A percentile compares a stretch with the other conserved stretches of the same genome.
Evolutionary conservation across 2,888 invertebrate genomes (phyloP).

Genomic region (Yponomeuta malinellus): DNA sequence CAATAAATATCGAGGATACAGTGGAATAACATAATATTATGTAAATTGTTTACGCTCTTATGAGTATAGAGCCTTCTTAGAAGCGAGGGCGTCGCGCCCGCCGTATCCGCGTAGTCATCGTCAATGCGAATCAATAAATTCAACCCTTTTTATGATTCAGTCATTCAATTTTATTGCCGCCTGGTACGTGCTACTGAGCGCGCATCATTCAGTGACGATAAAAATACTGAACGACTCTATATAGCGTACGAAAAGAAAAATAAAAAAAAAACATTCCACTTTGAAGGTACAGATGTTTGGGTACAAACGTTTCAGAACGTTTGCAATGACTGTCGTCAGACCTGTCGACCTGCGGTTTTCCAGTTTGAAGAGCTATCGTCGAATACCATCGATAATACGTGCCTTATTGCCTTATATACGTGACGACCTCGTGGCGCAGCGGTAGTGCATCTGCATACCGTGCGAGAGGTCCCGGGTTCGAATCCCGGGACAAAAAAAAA

Average conservation of each 20-base stretch:
- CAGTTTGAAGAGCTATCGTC: background rate
- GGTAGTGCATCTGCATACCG: too few relatives aligned
- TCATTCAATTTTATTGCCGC: slow-evolving; percentile 63
- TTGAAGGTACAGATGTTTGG: slow-evolving; percentile 23
- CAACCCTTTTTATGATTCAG: slow-evolving; percentile 69
- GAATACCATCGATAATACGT: background rate
- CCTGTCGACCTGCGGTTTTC: background rate
- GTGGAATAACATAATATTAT: slow-evolving; percentile 57
- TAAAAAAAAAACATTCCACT: slow-evolving; percentile 39
- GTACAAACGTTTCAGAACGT: background rate
- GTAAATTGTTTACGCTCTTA: slow-evolving; percentile 49
- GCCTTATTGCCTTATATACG: background rate
- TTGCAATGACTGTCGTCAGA: slow-evolving; percentile 13
- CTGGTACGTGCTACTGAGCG: slow-evolving; percentile 56
- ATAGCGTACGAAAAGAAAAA: slow-evolving; percentile 45
- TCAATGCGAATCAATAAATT: slow-evolving; percentile 70
- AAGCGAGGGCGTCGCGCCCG: background rate
- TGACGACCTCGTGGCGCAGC: too few relatives aligned
- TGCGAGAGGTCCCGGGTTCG: too few relatives aligned
- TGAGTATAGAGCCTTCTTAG: background rate
- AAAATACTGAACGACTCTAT: slow-evolving; percentile 56
- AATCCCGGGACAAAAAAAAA: too few relatives aligned
- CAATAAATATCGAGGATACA: slow-evolving; percentile 42
- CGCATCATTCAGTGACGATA: slow-evolving; percentile 62
- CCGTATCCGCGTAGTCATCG: slow-evolving; percentile 27